Evolutionary conservation across 2,797 vertebrate genomes (phyloP), one percentile per base, ranked within the genome.

Genomic region (Phoeniculus purpureus): DNA sequence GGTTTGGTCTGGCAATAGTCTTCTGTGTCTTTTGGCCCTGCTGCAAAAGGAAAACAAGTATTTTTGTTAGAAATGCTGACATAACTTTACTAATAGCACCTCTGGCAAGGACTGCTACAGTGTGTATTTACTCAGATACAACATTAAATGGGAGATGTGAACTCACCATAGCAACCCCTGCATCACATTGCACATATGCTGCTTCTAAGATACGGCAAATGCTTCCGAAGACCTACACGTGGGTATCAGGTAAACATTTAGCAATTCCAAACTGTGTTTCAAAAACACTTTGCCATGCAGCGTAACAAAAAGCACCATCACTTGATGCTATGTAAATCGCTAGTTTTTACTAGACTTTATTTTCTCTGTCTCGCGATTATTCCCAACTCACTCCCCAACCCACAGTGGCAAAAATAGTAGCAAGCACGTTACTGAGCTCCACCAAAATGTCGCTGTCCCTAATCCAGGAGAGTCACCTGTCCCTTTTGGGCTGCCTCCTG

Each of bases 41-140:
- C 70, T 61, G 26, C 80, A 77, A 73, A 61, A 92, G 74, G 58
- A 96, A 90, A 95, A 91, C 56, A 93, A 81, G 45, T 85, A 81
- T 94, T 89, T 93, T 73, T 70, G 56, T 60, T 50, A 94, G 77
- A 94, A 96, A 87, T 95, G 91, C 86, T 95, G 95, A 96, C 93
- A 87, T 73, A 79, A 74, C 74, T 88, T 94, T 73, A 48, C 75
- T 90, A 89, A 90, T 72, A 81, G 82, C 72, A 86, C 81, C 34
- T 80, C 79, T 79, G 62, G 52, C 68, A 73, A 65, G 43, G 61
- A 43, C 77, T 73, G 72, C 79, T 89, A 48, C 47, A 81, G 47
- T 86, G 56, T 95, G 79, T 97, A 75, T 97, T 97, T 97, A 94
- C 94, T 95, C 91, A 94, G 58, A 91, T 94, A 95, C 90, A 73